A percentile compares a stretch with the other conserved stretches of the same genome.
phyloP scores from a whole-genome alignment of 2,888 invertebrate genomes.

The Drosophila fulvimacula region DNA sequence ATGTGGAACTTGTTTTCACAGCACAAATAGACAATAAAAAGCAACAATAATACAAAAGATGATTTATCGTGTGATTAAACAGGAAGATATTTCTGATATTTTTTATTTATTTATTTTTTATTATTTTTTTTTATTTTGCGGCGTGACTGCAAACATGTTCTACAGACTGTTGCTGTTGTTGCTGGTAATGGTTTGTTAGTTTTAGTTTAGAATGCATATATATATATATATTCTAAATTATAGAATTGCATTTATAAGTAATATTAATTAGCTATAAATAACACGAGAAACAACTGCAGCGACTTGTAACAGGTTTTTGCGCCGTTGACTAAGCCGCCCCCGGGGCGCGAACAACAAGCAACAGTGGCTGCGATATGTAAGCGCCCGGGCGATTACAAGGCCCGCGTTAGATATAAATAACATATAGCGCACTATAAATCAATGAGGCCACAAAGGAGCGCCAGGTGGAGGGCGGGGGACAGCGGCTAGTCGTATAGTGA shows the following conservation, averaged over 20 bases:
- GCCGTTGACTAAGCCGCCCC: slow-evolving; percentile 55
- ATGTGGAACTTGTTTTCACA: slow-evolving; percentile 64
- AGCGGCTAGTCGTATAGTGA: slow-evolving; percentile 33
- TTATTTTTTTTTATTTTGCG: slow-evolving; percentile 27
- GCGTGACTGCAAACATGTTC: slow-evolving; percentile 74
- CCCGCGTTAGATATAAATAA: slow-evolving; percentile 70
- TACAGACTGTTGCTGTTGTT: slow-evolving; percentile 17
- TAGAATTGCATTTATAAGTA: slow-evolving; percentile 79
- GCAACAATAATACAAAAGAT: slow-evolving; percentile 60
- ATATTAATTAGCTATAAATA: slow-evolving; percentile 79
- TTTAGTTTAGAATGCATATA: slow-evolving; percentile 61
- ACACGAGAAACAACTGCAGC: slow-evolving; percentile 64
- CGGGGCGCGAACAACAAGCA: slow-evolving; percentile 47
- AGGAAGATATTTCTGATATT: slow-evolving; percentile 72
- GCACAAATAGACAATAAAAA: slow-evolving; percentile 51
- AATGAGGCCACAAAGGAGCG: slow-evolving; percentile 41
- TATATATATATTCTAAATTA: slow-evolving; percentile 68
- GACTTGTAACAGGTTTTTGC: slow-evolving; percentile 63
- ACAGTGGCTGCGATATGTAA: slow-evolving; percentile 63
- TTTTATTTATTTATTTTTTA: slow-evolving; percentile 17
- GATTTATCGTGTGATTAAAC: slow-evolving; percentile 77
- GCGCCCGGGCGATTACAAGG: slow-evolving; percentile 64
- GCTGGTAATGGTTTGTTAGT: slow-evolving; percentile 59
- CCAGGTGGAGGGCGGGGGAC: background rate
- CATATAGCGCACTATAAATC: slow-evolving; percentile 73